A percentile compares a stretch with the other conserved stretches of the same genome.
These are phyloP conservation scores for Clusia tigrina DNA, from an alignment of 2,888 invertebrate genomes.

Conservation along the genomic window DNA sequence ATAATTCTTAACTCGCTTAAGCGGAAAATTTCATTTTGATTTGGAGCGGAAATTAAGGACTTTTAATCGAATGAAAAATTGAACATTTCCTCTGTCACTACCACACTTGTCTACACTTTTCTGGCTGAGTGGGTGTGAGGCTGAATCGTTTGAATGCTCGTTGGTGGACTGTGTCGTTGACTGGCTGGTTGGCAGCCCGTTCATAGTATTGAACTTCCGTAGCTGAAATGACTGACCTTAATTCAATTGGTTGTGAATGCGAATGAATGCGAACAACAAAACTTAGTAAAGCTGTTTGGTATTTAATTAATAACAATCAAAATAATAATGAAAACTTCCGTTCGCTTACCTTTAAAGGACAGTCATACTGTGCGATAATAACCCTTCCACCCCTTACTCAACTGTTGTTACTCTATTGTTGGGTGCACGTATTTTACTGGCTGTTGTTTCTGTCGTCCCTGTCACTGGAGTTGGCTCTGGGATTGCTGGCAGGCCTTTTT, in stretches of 20 bases:
- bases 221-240: constrained; percentile 1
- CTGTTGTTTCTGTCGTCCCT: not conserved
- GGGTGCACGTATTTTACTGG: not conserved
- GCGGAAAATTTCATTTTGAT: not conserved
- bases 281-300: not conserved
- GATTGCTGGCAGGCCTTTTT: not conserved
- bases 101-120: not conserved
- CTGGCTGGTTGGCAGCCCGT: too few species aligned
- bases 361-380: not conserved
- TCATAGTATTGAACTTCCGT: not conserved
- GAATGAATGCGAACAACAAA: not conserved
- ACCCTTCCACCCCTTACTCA: not conserved
- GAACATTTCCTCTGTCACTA: not conserved
- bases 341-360: not conserved
- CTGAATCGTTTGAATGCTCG: not conserved
- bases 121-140: too few species aligned
- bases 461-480: too few species aligned
- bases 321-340: constrained; percentile 8
- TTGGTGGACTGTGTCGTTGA: too few species aligned
- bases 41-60: not conserved
- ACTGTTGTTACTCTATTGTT: not conserved
- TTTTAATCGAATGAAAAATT: not conserved
- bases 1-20: not conserved
- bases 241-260: not conserved
- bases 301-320: constrained; percentile 6